Evolutionary conservation across 2,888 invertebrate species (phyloP), one percentile per base, ranked within the genome.

Genomic region (Homarus gammarus): DNA sequence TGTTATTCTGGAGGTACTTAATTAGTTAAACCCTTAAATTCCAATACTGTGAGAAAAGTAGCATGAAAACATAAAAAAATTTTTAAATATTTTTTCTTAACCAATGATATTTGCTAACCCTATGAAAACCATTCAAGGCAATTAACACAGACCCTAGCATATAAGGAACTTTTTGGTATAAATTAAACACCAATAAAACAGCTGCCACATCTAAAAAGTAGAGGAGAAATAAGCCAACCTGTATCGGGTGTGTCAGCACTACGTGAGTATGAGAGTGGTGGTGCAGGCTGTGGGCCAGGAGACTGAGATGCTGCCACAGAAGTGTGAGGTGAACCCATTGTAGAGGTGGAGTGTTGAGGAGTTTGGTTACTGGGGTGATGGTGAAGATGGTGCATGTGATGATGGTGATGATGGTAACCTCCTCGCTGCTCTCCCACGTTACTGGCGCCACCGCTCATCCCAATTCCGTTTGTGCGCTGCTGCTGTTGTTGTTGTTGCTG

Each of bases 161-260:
- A n/a, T n/a, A n/a, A n/a, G n/a, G n/a, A n/a, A n/a, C n/a, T n/a
- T n/a, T n/a, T n/a, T n/a, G n/a, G n/a, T n/a, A n/a, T n/a, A n/a
- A n/a, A n/a, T n/a, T n/a, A n/a, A n/a, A n/a, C n/a, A n/a, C n/a
- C n/a, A n/a, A n/a, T n/a, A 44, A 44, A 44, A 44, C 5, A 44
- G 44, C 5, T 12, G 12, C 44, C 44, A 49, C 12, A 49, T 49
- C 44, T 49, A 49, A 49, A 49, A 10, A 10, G 44, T 49, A 49
- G 10, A 5, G 27, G 3, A 56, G 0, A 10, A 1, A 38, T 1
- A 73, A n/a, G 15, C 77, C 6, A 49, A 89, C 89, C 89, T 84
- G 89, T 84, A 70, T 89, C 89, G 49, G 89, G 84, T 68, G 89
- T 89, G 56, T 89, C 89, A 40, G 73, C 78, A 72, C 89, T 89